phyloP scores from a whole-genome alignment of 2,797 vertebrate genomes.

The Mormyrus proboscirostris region DNA sequence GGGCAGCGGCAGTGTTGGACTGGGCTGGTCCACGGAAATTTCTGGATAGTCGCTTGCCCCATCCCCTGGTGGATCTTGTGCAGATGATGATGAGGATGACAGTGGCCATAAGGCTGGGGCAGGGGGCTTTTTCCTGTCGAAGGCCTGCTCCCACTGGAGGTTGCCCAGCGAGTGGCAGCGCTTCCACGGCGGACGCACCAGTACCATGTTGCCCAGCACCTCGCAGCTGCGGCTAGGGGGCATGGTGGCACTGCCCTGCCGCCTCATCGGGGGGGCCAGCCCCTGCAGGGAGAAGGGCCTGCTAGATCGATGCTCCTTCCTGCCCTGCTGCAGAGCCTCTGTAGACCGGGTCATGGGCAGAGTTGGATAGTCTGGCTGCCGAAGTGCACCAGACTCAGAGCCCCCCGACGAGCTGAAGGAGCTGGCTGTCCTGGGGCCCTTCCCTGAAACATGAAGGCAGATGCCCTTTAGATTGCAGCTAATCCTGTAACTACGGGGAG shows the following conservation, averaged over 20 bases:
- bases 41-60: constrained; percentile 37
- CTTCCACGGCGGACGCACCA: constrained; percentile 58
- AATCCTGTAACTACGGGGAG: background rate
- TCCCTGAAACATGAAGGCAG: constrained; percentile 64
- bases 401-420: constrained; percentile 59
- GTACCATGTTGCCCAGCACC: constrained; percentile 65
- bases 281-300: constrained; percentile 60
- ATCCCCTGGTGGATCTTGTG: background rate
- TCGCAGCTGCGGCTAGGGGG: constrained; percentile 81
- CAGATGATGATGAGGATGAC: background rate
- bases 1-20: constrained; percentile 51
- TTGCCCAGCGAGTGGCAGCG: constrained; percentile 87
- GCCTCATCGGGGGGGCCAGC: constrained; percentile 57
- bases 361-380: constrained; percentile 71
- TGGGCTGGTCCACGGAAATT: constrained; percentile 37
- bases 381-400: constrained; percentile 62
- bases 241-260: constrained; percentile 65
- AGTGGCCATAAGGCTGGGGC: background rate
- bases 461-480: background rate
- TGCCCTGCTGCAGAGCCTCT: constrained; percentile 61
- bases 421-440: constrained; percentile 69
- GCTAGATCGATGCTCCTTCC: constrained; percentile 57
- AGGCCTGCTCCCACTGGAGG: constrained; percentile 65
- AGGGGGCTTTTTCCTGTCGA: constrained; percentile 44
- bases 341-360: constrained; percentile 70